Base-by-base conservation (phyloP, 53 echinoderm and acorn worm species). In the Holothuria leucospilota region DNA sequence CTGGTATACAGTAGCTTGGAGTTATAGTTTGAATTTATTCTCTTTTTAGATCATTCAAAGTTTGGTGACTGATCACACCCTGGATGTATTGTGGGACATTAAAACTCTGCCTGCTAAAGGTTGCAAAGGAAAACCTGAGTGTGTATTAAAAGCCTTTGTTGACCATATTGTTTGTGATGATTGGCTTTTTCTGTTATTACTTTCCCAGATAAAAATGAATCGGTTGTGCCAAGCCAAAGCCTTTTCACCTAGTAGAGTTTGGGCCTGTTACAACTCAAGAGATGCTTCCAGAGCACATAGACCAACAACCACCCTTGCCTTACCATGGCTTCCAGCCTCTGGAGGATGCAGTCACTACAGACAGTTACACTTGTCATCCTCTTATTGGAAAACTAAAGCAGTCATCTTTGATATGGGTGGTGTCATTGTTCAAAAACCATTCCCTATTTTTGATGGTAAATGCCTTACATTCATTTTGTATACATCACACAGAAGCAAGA, bases 371-470 rank as follows among this genome's bases (percentile, higher is more conserved):
- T 4, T 40, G 20, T 39, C 86, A n/a, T 13, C 80, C 39, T 46
- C 29, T 12, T 6, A 52, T 18, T 52, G 63, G 24, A 90, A 86
- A 72, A 89, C 85, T 8, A 89, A 82, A 56, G 96, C 96, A 8
- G 96, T 96, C 66, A 89, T 96, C 68, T 96, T 96, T 91, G 96
- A 96, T 77, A 86, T 96, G 89, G 96, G 96, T 12, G 96, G 96
- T 8, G 96, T 96, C 13, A 52, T 96, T 20, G 93, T 96, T 18
- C 82, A 93, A 14, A 91, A 91, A 39, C 96, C 96, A 29, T 92
- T 82, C 20, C 93, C 93, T 41, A 81, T 96, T 59, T 96, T 96
- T 82, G 87, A 86, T 81, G 91, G 96, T 96, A 78, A 75, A 65
- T 77, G 11, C 41, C 20, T 41, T 70, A 16, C 34, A 56, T 18